phyloP scores from a whole-genome alignment of 2,113 vertebrate genomes.

The Hemiscyllium ocellatum region DNA sequence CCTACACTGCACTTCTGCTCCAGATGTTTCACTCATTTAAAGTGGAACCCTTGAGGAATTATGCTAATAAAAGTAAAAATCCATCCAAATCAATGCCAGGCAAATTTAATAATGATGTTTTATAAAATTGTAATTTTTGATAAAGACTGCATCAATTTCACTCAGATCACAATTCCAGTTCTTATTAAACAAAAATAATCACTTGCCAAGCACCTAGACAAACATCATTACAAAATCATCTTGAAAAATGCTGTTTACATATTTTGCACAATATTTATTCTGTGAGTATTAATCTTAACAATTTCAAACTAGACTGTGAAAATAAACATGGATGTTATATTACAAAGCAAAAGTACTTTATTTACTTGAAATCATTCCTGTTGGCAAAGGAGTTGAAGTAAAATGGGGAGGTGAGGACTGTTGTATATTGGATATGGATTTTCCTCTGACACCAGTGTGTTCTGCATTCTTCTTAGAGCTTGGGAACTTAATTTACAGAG shows the following conservation, averaged over 20 bases:
- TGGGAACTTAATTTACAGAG: no score
- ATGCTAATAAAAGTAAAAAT: not conserved
- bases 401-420: not conserved
- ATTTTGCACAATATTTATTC: not conserved
- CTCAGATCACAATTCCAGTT: not conserved
- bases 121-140: not conserved
- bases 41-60: not conserved
- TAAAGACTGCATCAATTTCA: not conserved
- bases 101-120: constrained; percentile 16
- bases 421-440: no score
- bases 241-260: not conserved
- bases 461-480: no score
- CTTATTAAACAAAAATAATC: not conserved
- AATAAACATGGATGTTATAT: not conserved
- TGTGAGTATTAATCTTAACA: not conserved
- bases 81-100: not conserved
- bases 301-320: not conserved
- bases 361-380: not conserved
- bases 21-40: constrained; percentile 22
- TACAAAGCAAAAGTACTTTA: not conserved
- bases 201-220: not conserved
- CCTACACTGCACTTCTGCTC: not conserved
- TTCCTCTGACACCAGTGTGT: no score
- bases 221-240: not conserved
- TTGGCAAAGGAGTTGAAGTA: not conserved